These are phyloP conservation scores for Beris chalybata DNA, from an alignment of 2,888 invertebrate species.

Conservation along the genomic window DNA sequence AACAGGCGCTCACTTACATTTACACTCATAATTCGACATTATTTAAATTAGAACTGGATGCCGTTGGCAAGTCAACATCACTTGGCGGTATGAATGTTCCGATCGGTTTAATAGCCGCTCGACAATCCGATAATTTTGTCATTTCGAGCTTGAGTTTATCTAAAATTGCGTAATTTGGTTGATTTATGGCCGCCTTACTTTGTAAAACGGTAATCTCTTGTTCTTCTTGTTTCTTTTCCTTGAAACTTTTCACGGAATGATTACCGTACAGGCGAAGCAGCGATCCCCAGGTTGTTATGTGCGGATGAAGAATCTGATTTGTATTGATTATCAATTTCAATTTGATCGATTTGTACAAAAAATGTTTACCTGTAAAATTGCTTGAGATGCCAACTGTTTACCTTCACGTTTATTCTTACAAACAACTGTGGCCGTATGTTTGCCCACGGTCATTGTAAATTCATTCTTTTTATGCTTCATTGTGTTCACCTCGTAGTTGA, in stretches of 20 bases:
- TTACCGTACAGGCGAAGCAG: slow-evolving; percentile 90
- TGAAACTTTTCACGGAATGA: slow-evolving; percentile 85
- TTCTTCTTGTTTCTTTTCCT: slow-evolving; percentile 89
- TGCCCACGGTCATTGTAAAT: slow-evolving; percentile 92
- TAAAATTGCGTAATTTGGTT: slow-evolving; percentile 88
- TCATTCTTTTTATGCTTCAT: slow-evolving; percentile 90
- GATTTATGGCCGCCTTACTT: slow-evolving; percentile 84
- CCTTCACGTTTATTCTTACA: slow-evolving; percentile 96
- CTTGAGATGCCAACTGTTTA: slow-evolving; percentile 94
- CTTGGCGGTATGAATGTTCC: slow-evolving; percentile 68
- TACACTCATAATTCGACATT: slow-evolving; percentile 63
- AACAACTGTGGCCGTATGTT: slow-evolving; percentile 85
- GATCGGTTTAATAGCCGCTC: slow-evolving; percentile 63
- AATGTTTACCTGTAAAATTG: slow-evolving; percentile 79
- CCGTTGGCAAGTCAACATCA: slow-evolving; percentile 65
- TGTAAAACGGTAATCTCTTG: slow-evolving; percentile 90
- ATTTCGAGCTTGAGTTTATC: slow-evolving; percentile 83
- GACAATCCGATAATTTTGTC: slow-evolving; percentile 70
- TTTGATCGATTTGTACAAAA: not conserved
- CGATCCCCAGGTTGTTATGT: slow-evolving; percentile 93
- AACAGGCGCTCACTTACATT: too few relatives aligned
- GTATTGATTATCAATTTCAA: not conserved
- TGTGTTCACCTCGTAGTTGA: slow-evolving; percentile 83
- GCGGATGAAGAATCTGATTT: slow-evolving; percentile 82
- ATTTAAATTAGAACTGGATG: slow-evolving; percentile 76